Conservation (phyloP, 2,113 vertebrate genomes). For the Myxocyprinus asiaticus region DNA sequence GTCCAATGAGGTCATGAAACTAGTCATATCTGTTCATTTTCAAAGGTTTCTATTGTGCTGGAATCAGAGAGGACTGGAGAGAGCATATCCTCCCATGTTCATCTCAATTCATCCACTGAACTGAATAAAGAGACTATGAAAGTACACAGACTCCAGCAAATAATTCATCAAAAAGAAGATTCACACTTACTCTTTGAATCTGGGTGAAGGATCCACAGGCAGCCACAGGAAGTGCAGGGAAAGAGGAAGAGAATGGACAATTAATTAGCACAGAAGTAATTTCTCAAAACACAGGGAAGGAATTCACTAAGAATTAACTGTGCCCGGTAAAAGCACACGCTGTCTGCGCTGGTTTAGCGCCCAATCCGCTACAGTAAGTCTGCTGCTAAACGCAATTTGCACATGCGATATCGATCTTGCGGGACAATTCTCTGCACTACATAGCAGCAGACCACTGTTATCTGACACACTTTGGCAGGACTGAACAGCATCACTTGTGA, state of each 20-base stretch:
- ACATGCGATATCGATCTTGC: no score
- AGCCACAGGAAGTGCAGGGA: constrained; percentile 38
- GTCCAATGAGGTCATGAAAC: constrained; percentile 40
- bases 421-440: no score
- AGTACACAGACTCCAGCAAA: constrained; percentile 8
- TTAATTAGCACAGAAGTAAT: constrained; percentile 40
- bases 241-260: constrained; percentile 55
- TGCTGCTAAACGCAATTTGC: no score
- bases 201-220: constrained; percentile 67
- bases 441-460: no score
- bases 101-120: constrained; percentile 35
- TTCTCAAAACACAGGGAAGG: constrained; percentile 4
- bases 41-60: constrained; percentile 20
- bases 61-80: not conserved
- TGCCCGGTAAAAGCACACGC: not conserved
- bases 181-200: constrained; percentile 99
- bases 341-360: no score
- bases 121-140: constrained; percentile 45
- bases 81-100: constrained; percentile 15
- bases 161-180: constrained; percentile 51
- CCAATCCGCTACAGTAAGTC: no score
- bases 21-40: constrained; percentile 27
- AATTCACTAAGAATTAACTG: no score
- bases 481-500: no score
- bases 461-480: no score